Evolutionary conservation across 2,113 vertebrate genomes (phyloP), one percentile per base, ranked within the genome.

Genomic region (Ailuropoda melanoleuca): DNA sequence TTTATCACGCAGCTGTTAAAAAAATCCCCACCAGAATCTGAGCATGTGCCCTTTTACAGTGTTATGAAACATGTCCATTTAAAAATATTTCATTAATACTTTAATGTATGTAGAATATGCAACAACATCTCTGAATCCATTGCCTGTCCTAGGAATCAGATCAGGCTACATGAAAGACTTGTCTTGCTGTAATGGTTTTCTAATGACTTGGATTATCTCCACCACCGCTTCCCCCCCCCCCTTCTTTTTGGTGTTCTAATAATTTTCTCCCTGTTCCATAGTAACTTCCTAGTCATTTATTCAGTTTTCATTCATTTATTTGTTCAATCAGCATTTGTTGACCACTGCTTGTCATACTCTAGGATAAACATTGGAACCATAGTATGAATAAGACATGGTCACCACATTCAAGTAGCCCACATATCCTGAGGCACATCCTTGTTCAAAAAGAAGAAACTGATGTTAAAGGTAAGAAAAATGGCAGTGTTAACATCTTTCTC

Each of bases 1-100:
- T 88, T 92, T 93, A 87, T 96, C 90, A 90, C 4, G 3, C 80
- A 96, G 68, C 94, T 97, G 48, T 90, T 92, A 84, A 93, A 84
- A 60, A 89, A 60, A 39, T 24, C 19, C 24, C 23, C 31, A 78
- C 43, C 58, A 39, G 19, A 93, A 46, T 88, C 6, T 46, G 64
- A 84, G 18, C 55, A 43, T 70, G n/a, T 89, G 34, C 2, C 26
- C 17, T 92, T 97, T 87, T 55, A 89, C 12, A 89, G n/a, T 70
- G 11, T 84, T 80, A 87, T 56, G 46, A 87, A 90, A 26, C 43
- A 60, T 55, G 15, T 1, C 4, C 93, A 12, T 77, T 97, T 97
- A 21, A 39, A 55, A 93, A 88, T 31, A 75, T 74, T 66, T 80
- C 92, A 83, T 95, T 78, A 92, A 58, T 75, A 66, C 1, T 60